Evolutionary conservation across 2,797 vertebrate genomes (phyloP), one percentile per base, ranked within the genome.

Genomic region (Pseudomugil tenellus): DNA sequence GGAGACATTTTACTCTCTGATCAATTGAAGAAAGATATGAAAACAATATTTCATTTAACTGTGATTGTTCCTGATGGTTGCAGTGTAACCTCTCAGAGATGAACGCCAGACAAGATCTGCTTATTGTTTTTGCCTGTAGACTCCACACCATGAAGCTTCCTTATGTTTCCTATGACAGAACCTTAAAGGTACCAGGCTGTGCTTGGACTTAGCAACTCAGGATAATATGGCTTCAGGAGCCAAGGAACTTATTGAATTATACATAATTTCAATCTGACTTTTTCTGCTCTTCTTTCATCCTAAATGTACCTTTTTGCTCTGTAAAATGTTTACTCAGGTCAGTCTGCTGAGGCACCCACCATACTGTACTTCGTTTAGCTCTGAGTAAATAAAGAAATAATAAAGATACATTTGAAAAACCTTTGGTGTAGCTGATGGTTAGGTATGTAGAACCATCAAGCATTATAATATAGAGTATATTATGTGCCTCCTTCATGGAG

Each of bases 291-390:
- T 79, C 67, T 84, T 57, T 84, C 52, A 76, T 86, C 80, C 72
- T 55, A 78, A 66, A 70, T 74, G 77, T 56, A 25, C 39, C 41
- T 73, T 81, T 85, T 84, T 72, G 69, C 76, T 70, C 58, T 79
- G 53, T 80, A 29, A 83, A 84, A 89, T 84, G 86, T 93, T 90
- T 83, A 85, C 85, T 70, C 71, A 74, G 80, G 77, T 87, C 85
- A 67, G 76, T 76, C 32, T 37, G 90, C n/a, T n/a, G n/a, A n/a
- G n/a, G n/a, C n/a, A n/a, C n/a, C n/a, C n/a, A n/a, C n/a, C 74
- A 61, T 49, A 31, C 34, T n/a, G 21, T 29, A 23, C 56, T 56
- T 39, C 55, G 63, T 82, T 86, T 81, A 78, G 63, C 73, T 41
- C 63, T 57, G 43, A n/a, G n/a, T n/a, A n/a, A n/a, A n/a, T n/a